Evolutionary conservation across 2,888 invertebrate species (phyloP).

Genomic region (Hydropsyche betteni): DNA sequence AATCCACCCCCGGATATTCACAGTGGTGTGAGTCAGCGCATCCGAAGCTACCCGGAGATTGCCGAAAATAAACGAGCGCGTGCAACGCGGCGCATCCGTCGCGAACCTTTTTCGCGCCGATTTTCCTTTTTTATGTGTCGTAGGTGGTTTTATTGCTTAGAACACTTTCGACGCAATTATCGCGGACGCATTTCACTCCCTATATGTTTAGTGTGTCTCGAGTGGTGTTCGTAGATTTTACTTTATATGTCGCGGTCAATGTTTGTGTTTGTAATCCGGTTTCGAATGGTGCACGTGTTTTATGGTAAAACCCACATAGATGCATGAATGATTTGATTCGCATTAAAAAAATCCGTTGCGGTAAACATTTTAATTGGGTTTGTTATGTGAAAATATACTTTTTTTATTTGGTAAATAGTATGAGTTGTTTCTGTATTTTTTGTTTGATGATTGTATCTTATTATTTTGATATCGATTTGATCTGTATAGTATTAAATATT

Average conservation of each 20-base stretch:
- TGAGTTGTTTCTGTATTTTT: no score
- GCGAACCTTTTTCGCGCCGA: slow-evolving; percentile 5
- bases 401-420: background rate
- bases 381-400: slow-evolving; percentile 34
- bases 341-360: no score
- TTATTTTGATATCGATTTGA: no score
- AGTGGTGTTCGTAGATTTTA: background rate
- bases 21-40: slow-evolving; percentile 7
- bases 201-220: slow-evolving; percentile 11
- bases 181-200: slow-evolving; percentile 1
- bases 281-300: background rate
- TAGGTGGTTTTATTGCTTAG: no score
- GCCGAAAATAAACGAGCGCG: slow-evolving; percentile 42
- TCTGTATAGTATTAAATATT: no score
- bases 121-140: no score
- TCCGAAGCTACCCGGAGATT: slow-evolving; percentile 32
- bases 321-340: background rate
- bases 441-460: no score
- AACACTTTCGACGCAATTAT: background rate
- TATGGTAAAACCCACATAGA: slow-evolving; percentile 4
- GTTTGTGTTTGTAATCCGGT: slow-evolving; percentile 5
- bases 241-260: background rate
- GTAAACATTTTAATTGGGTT: slow-evolving; percentile 1
- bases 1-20: slow-evolving; percentile 23
- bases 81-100: slow-evolving; percentile 24